phyloP scores from a whole-genome alignment of 2,888 invertebrate species.

The Abscondita cerata region DNA sequence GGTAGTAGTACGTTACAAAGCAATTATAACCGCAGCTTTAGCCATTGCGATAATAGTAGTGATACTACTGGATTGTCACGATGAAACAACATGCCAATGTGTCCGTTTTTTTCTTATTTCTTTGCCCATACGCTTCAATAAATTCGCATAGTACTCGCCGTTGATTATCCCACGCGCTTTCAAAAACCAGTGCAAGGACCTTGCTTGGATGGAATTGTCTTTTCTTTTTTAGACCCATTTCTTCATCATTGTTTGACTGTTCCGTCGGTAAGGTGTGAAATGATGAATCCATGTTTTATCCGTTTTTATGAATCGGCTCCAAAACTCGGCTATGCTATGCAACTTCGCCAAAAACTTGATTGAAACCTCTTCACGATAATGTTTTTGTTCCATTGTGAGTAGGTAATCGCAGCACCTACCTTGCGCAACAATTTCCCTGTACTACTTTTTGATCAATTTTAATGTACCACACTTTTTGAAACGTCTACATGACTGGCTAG shows the following conservation, averaged over 20 bases:
- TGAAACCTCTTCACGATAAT: too few species aligned
- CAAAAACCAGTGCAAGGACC: not conserved
- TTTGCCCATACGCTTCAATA: not conserved
- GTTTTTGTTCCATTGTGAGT: too few species aligned
- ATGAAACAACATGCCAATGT: not conserved
- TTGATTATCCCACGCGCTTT: not conserved
- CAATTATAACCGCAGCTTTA: too few species aligned
- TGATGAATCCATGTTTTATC: not conserved
- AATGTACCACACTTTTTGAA: too few species aligned
- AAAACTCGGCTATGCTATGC: not conserved
- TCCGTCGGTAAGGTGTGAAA: not conserved
- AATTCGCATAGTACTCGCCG: not conserved
- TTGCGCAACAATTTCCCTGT: too few species aligned
- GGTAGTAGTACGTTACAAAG: too few species aligned
- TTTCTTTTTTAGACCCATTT: not conserved
- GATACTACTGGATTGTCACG: too few species aligned
- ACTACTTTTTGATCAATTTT: too few species aligned
- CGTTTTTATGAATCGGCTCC: too few species aligned
- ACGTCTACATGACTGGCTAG: constrained; percentile 34
- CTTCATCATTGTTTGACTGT: not conserved
- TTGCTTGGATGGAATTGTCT: not conserved
- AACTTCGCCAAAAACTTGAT: too few species aligned
- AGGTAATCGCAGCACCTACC: too few species aligned
- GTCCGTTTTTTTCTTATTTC: not conserved
- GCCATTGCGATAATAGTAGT: too few species aligned